Evolutionary conservation across 2,888 invertebrate species (phyloP).

Genomic region (Lottia scabra): DNA sequence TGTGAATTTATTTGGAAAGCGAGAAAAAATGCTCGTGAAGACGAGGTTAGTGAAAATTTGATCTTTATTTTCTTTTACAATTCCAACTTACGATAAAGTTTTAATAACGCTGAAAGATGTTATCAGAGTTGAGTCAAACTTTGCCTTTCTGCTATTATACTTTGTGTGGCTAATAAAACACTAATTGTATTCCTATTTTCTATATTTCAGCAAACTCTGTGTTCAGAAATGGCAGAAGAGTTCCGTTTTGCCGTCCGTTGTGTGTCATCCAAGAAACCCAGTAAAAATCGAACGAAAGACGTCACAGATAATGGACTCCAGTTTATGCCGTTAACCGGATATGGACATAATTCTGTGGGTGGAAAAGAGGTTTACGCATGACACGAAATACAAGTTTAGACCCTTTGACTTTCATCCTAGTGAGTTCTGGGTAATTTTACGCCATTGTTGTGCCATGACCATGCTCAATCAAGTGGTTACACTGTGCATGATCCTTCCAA

Average conservation of each 20-base stretch:
- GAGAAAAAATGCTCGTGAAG: slow-evolving; percentile 60
- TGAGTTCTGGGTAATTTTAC: neutral
- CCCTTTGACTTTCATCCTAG: neutral
- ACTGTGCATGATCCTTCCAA: slow-evolving; percentile 4
- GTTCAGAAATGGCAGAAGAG: slow-evolving; percentile 95
- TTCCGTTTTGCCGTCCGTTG: slow-evolving; percentile 90
- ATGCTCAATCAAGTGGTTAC: neutral
- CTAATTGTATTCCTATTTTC: no score
- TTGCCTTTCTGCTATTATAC: no score
- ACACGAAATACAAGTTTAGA: slow-evolving; percentile 12
- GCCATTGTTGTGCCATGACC: slow-evolving; percentile 4
- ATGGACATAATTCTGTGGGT: slow-evolving; percentile 39
- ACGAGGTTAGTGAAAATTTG: slow-evolving; percentile 50
- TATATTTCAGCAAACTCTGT: slow-evolving; percentile 80
- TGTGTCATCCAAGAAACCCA: slow-evolving; percentile 84
- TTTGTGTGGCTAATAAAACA: no score
- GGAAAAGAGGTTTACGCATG: slow-evolving; percentile 55
- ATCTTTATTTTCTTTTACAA: slow-evolving; percentile 1
- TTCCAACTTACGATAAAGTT: no score
- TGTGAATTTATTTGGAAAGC: slow-evolving; percentile 79
- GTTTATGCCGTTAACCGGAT: slow-evolving; percentile 56
- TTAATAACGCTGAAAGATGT: no score
- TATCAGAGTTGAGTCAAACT: no score
- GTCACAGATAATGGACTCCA: slow-evolving; percentile 62
- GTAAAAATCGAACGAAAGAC: slow-evolving; percentile 45